Base-by-base conservation (phyloP, 2,888 invertebrate genomes). In the Coecobrya sp. region DNA sequence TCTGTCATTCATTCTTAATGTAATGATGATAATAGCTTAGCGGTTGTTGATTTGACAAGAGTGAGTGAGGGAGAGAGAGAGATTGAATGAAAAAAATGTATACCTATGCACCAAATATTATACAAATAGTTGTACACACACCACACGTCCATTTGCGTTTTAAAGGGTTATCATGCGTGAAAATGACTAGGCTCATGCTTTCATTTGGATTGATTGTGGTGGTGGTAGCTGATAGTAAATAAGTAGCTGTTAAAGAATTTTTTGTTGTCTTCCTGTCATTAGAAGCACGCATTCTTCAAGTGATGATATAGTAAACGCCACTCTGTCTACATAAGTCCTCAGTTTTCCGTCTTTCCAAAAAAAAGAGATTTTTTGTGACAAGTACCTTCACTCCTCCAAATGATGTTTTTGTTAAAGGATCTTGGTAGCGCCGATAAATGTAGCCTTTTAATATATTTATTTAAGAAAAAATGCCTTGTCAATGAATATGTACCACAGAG, bases 151-250 rank as follows among this genome's bases (percentile, higher is more conserved):
- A 52, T 88, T 88, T 49, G 52, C 62, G 70, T 87, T 70, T 86
- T 45, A 42, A 76, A 59, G 59, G 19, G 55, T 65, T 88, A 86
- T 76, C 79, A 81, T 88, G 81, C 65, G 88, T 88, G 88, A 88
- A 88, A 88, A 88, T 86, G 55, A 87, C 59, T 79, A 87, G 8
- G 49, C 27, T 88, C 65, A 86, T 86, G 86, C 86, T 86, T 81
- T 88, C 68, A 81, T 88, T 88, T 88, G 65, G 30, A 88, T 88
- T 79, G 88, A 88, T 88, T 88, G 88, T 88, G 49, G 81, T 59
- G 30, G 81, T 59, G 52, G 36, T 36, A 7, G 36, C 7, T 4
- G 2, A 7, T 36, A 36, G 7, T 36, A 7, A 4, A 4, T 2
- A 4, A 36, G 36, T 36, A 36, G 62, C 27, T 86, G 73, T 73